These are phyloP conservation scores for Zygaena filipendulae DNA, from an alignment of 2,888 invertebrate species.

Conservation along the genomic window DNA sequence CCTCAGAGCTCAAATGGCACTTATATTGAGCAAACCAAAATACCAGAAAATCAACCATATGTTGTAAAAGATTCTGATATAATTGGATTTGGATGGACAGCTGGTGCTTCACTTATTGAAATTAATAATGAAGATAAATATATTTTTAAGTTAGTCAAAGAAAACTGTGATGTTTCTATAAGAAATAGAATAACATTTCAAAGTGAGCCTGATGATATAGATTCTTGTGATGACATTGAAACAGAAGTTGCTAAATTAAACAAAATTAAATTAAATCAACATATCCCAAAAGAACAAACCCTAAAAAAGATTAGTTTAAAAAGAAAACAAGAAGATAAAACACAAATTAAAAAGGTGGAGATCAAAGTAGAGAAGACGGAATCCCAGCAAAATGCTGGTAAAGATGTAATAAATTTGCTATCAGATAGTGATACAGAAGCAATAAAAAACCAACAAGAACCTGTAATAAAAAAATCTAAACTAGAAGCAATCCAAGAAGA, in stretches of 20 bases:
- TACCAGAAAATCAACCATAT: constrained; percentile 36
- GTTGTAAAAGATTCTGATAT: constrained; percentile 47
- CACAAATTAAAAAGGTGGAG: constrained; percentile 19
- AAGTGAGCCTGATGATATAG: constrained; percentile 35
- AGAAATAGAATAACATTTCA: constrained; percentile 32
- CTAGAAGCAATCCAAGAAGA: constrained; percentile 25
- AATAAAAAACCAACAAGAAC: constrained; percentile 11
- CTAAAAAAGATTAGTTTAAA: not conserved
- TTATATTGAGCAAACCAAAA: constrained; percentile 54
- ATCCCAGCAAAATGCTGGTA: constrained; percentile 14
- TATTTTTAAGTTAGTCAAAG: constrained; percentile 39
- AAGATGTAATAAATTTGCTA: constrained; percentile 25
- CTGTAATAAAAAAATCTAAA: constrained; percentile 27
- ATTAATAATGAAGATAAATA: constrained; percentile 42
- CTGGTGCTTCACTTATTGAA: constrained; percentile 27
- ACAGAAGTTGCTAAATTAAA: constrained; percentile 24
- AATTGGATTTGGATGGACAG: constrained; percentile 65
- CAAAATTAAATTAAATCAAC: not conserved
- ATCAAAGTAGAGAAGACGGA: constrained; percentile 17
- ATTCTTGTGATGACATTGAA: constrained; percentile 31
- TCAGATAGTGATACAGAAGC: constrained; percentile 39
- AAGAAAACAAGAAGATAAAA: not conserved
- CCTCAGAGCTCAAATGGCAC: constrained; percentile 72
- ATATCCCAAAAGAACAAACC: not conserved
- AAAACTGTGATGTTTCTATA: constrained; percentile 18